These are phyloP conservation scores for Zaprionus gabonicus DNA, from an alignment of 1,140 invertebrate genomes.

Conservation along the genomic window DNA sequence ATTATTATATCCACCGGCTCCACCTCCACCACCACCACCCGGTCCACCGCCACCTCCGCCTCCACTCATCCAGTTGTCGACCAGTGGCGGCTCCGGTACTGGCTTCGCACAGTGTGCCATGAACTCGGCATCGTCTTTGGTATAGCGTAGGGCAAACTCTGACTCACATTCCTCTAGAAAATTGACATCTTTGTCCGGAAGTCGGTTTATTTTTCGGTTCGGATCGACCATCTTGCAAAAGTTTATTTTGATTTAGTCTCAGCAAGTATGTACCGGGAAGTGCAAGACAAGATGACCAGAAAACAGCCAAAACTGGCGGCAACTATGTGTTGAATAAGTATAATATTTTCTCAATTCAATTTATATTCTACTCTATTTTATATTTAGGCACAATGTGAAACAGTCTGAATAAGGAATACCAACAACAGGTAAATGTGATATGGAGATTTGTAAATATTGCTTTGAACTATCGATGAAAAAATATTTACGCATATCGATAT, in stretches of 20 bases:
- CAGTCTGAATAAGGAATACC: slow-evolving; percentile 3
- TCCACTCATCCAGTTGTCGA: slow-evolving; percentile 85
- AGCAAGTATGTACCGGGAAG: background rate
- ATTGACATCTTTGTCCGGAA: slow-evolving; percentile 83
- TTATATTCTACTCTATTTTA: background rate
- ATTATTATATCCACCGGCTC: slow-evolving; percentile 51
- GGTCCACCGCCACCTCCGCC: slow-evolving; percentile 32
- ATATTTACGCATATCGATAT: background rate
- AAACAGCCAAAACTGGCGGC: too few species aligned
- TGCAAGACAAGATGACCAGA: background rate
- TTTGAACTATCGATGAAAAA: background rate
- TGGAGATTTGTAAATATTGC: background rate
- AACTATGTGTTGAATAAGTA: background rate
- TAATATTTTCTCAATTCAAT: background rate
- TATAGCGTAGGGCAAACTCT: slow-evolving; percentile 86
- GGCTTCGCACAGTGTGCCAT: slow-evolving; percentile 80
- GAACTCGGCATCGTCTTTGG: slow-evolving; percentile 85
- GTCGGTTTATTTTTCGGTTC: slow-evolving; percentile 82
- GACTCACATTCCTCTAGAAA: slow-evolving; percentile 86
- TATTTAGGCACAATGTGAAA: background rate
- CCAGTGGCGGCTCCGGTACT: slow-evolving; percentile 85
- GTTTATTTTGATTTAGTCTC: background rate
- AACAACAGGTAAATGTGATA: background rate
- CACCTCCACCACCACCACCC: slow-evolving; percentile 32
- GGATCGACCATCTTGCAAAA: slow-evolving; percentile 76